Base-by-base conservation (phyloP, 2,797 vertebrate species). In the Acanthurus lineatus region DNA sequence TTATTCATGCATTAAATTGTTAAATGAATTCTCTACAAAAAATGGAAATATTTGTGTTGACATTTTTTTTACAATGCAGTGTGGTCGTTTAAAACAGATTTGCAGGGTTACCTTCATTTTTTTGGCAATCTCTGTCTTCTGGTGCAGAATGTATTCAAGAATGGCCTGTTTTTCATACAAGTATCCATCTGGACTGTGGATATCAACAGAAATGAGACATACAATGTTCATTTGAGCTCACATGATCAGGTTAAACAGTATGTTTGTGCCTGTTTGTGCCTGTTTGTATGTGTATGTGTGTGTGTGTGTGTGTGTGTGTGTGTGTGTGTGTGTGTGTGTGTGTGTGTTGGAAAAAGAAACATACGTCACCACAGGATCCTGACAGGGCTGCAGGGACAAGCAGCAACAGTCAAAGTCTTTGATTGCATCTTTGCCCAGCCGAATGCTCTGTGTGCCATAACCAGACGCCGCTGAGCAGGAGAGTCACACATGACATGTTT, bases 331-430 rank as follows among this genome's bases (percentile, higher is more conserved):
- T 42, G 8, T n/a, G 22, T 54, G 4, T 19, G 16, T 32, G 17
- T 42, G 8, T 62, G 20, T 28, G 38, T 20, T 17, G 7, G 19
- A 59, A 35, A 63, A 19, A 20, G 1, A 28, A 8, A 90, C 95
- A 51, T 92, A 98, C 97, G 97, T 98, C 65, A 98, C 85, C 0
- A 97, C 96, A 0, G 97, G 97, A 63, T 96, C 91, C 20, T 95
- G 94, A 84, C 97, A 98, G 2, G 97, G 96, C 87, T 98, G 97
- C 81, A 98, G 89, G 0, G 97, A 98, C 3, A 98, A 94, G 73
- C 96, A 97, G 81, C 97, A 98, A 88, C 97, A 98, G 88, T 98
- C 97, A 19, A 98, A 98, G 89, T 98, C 97, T 86, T 98, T 98
- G 60, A 98, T 96, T 0, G 97, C 96, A 40, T 98, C 97, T 87